Percentiles rank a stretch among this genome's conserved stretches.
Evolutionary conservation across 64 coral and sea anemone genomes (phyloP).

Genomic region (Actinia tenebrosa): DNA sequence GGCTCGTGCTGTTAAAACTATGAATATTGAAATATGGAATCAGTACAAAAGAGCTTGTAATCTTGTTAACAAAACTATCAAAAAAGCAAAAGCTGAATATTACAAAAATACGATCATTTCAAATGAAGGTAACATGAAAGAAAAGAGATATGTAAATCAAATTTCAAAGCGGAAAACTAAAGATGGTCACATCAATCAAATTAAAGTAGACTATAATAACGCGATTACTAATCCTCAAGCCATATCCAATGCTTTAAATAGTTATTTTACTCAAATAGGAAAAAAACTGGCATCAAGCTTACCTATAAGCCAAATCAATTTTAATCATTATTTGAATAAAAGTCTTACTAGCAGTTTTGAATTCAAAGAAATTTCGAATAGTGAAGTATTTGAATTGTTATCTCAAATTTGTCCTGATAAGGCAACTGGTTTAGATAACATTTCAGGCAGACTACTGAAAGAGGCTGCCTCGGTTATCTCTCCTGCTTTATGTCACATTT

Average conservation of each 20-base stretch:
- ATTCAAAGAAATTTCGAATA: not conserved
- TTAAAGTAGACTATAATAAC: not conserved
- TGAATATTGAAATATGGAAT: constrained; percentile 10
- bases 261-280: not conserved
- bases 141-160: constrained; percentile 15
- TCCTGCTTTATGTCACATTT: constrained; percentile 25
- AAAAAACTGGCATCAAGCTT: constrained; percentile 1
- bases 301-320: not conserved
- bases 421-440: constrained; percentile 53
- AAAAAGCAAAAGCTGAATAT: constrained; percentile 29
- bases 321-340: not conserved
- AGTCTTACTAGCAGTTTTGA: not conserved
- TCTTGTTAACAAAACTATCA: not conserved
- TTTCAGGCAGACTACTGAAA: constrained; percentile 37
- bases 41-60: constrained; percentile 19
- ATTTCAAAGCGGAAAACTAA: constrained; percentile 12
- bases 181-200: not conserved
- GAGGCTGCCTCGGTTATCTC: constrained; percentile 19
- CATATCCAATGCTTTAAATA: constrained; percentile 16
- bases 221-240: not conserved
- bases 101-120: constrained; percentile 4
- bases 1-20: not conserved
- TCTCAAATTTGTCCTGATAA: constrained; percentile 39
- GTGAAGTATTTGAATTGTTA: not conserved
- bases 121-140: constrained; percentile 26